These are phyloP conservation scores for Caenorhabditis uteleia DNA, from an alignment of 2,888 invertebrate species.

Conservation along the genomic window DNA sequence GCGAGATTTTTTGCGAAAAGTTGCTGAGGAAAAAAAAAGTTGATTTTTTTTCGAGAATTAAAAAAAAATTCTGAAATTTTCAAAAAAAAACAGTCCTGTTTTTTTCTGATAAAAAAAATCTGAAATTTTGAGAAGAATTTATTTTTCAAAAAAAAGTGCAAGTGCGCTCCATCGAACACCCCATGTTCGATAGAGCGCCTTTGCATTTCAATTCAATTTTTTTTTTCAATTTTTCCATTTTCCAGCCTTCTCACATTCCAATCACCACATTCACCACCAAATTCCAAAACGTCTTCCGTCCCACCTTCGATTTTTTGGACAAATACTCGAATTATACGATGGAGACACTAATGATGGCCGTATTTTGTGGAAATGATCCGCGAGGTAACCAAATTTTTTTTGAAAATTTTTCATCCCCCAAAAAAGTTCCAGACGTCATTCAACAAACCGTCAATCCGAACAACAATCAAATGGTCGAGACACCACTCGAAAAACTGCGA, in stretches of 20 bases:
- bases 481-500: conserved; percentile 40
- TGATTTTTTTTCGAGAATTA: too few species aligned
- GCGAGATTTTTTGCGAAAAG: too few species aligned
- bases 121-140: too few species aligned
- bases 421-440: conserved; percentile 4
- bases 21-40: too few species aligned
- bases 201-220: too few species aligned
- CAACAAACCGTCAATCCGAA: conserved; percentile 25
- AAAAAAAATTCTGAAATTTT: too few species aligned
- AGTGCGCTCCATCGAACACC: too few species aligned
- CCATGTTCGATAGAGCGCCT: too few species aligned
- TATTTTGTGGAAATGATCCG: conserved; percentile 44
- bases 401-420: neutral
- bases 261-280: conserved; percentile 16
- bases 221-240: too few species aligned
- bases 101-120: too few species aligned
- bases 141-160: too few species aligned
- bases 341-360: conserved; percentile 15
- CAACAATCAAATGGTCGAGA: conserved; percentile 29
- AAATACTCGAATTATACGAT: conserved; percentile 24
- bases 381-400: conserved; percentile 4
- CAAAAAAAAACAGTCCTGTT: too few species aligned
- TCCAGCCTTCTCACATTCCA: conserved; percentile 14
- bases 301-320: conserved; percentile 15
- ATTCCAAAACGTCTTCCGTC: conserved; percentile 14